Evolutionary conservation across 2,797 vertebrate species (phyloP).

Genomic region (Taenioides sp.): DNA sequence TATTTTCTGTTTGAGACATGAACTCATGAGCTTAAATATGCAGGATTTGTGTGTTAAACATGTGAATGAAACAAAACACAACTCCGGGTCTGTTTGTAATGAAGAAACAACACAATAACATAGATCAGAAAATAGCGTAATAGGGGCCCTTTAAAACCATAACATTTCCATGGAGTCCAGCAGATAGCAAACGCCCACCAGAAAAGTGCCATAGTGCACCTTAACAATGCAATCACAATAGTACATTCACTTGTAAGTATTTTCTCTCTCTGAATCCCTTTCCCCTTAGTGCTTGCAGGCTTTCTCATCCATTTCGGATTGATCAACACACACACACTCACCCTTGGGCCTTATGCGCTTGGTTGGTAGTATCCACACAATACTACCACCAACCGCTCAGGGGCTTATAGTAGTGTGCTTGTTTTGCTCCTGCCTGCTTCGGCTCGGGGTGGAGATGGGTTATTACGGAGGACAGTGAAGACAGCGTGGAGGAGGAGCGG

Average conservation of each 20-base stretch:
- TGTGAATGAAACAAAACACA: too few species aligned
- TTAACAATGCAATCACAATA: background rate
- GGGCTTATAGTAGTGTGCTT: conserved; percentile 11
- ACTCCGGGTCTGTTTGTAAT: too few species aligned
- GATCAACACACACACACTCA: conserved; percentile 13
- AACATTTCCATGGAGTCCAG: too few species aligned
- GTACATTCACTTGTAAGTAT: background rate
- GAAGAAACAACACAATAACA: too few species aligned
- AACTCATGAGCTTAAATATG: too few species aligned
- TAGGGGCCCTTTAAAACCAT: too few species aligned
- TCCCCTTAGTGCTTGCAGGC: background rate
- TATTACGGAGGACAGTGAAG: conserved; percentile 15
- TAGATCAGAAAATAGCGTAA: too few species aligned
- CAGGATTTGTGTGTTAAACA: too few species aligned
- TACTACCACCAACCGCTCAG: conserved; percentile 9
- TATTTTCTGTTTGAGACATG: too few species aligned
- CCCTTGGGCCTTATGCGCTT: conserved; percentile 8
- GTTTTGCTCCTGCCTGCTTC: conserved; percentile 4
- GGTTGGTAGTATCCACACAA: conserved; percentile 12
- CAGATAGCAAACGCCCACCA: too few species aligned
- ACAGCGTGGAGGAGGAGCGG: background rate
- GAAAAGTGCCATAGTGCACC: too few species aligned
- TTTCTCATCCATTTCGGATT: conserved; percentile 19
- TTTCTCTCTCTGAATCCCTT: conserved; percentile 7
- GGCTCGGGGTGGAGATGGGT: conserved; percentile 2